Base-by-base conservation (phyloP, 2,113 vertebrate genomes). In the Ammospiza nelsoni region DNA sequence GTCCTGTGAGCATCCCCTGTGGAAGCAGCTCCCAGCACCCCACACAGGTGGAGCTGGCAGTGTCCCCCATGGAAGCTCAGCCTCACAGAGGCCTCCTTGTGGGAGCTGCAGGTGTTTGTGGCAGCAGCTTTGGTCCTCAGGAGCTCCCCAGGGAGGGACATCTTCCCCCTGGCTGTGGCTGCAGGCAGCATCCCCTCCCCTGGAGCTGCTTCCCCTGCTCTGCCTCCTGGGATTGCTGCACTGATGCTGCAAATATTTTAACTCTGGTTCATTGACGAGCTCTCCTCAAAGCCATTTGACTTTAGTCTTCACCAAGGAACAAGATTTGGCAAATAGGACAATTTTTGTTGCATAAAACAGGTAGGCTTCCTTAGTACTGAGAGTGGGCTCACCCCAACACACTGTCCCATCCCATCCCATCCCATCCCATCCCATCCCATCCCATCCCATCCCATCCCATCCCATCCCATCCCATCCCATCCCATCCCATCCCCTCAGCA, bases 31-130 rank as follows among this genome's bases (percentile, higher is more conserved):
- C 33, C 2, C 76, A 63, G 92, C 71, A 31, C 49, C 49, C 35
- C 3, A 0, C 20, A 21, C 41, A 43, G 72, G 9, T 23, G 54
- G 12, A 48, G 69, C 83, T 84, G 44, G 3, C 62, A 37, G 51
- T 43, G 7, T 72, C 79, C 59, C 18, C 1, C 5, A 0, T 3
- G 14, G 55, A 49, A 73, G 51, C 73, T 87, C 18, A 5, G 55
- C 69, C 63, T 66, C 0, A 0, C 80, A 20, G 87, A 2, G 61
- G 25, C 68, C 68, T 89, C 81, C 74, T 24, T 0, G 1, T 68
- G 9, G 3, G 82, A 93, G 92, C 95, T 92, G 90, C 79, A 83
- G 94, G 95, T 85, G 90, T 85, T 66, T 58, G 85, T 73, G 96
- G 86, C 27, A 37, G 82, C 54, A 69, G 92, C 92, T 96, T 87